Base-by-base conservation (phyloP, 2,888 invertebrate species). In the Spodoptera littoralis region DNA sequence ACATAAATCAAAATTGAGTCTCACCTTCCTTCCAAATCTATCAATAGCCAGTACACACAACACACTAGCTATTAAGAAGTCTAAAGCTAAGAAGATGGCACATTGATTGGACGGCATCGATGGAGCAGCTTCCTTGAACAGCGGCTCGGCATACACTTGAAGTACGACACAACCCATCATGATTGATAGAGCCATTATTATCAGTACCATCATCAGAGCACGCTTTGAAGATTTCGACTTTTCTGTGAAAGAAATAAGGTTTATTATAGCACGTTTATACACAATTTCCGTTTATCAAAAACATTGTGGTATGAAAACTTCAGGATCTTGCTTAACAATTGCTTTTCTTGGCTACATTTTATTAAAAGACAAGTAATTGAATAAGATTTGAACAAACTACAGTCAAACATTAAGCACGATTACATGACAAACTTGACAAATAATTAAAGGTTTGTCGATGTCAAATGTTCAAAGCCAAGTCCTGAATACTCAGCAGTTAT, bases 151-250 rank as follows among this genome's bases (percentile, higher is more conserved):
- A 60, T 92, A 94, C 1, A 93, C 90, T 70, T 93, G 92, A 0
- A 94, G 84, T 0, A 92, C 91, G 0, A 91, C 82, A 5, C 90
- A 86, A 0, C 94, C 94, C 92, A 93, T 93, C 69, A 91, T 76
- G n/a, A 89, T 89, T 0, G 89, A 84, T 1, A 86, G 11, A 0
- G 86, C 76, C 88, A 92, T 92, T 5, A 88, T 75, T 0, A 85
- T 81, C 0, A 94, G 73, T 0, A 79, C 70, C 0, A 77, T 78
- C 1, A 66, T 11, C 0, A 90, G 68, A 0, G 89, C 89, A 0
- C 84, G 78, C 50, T 84, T 83, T 0, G 90, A 90, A 0, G 90
- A 88, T 42, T 85, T 81, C 0, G 90, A 90, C 64, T 84, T 84
- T 62, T 75, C 90, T 90, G 84, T 11, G 22, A 73, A 79, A 57